These are phyloP conservation scores for Stigmatopora nigra DNA, from an alignment of 2,113 vertebrate genomes.

Conservation along the genomic window DNA sequence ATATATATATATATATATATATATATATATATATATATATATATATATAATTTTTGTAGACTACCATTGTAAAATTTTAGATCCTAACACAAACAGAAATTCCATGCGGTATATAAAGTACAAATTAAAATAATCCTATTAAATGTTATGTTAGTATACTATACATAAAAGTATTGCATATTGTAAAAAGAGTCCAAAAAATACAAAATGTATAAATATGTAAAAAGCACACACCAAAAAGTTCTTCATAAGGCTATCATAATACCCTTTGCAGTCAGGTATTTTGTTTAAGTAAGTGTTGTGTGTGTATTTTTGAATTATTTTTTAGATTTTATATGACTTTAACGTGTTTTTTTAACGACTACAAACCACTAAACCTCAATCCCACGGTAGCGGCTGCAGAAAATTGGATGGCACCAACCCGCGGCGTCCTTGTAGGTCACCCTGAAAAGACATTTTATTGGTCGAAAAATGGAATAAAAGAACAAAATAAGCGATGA, in stretches of 20 bases:
- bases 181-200: neutral
- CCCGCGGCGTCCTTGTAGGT: conserved; percentile 79
- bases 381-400: conserved; percentile 64
- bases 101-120: neutral
- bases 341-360: neutral
- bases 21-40: too few relatives aligned
- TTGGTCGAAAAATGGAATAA: neutral
- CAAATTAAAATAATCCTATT: neutral
- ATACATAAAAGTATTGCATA: neutral
- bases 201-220: neutral
- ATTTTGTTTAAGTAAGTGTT: neutral
- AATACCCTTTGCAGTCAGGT: conserved; percentile 15
- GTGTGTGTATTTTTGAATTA: neutral
- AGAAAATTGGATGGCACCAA: conserved; percentile 93
- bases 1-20: too few relatives aligned
- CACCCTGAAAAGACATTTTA: conserved; percentile 68
- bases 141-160: neutral
- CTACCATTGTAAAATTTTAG: neutral
- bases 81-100: neutral
- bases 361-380: conserved; percentile 13
- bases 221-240: conserved; percentile 4
- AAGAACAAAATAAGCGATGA: neutral
- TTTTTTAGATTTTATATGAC: neutral
- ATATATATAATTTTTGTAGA: too few relatives aligned
- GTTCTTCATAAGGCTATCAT: conserved; percentile 55